Base-by-base conservation (phyloP, 1,140 invertebrate species). In the Venustaconcha ellipsiformis region DNA sequence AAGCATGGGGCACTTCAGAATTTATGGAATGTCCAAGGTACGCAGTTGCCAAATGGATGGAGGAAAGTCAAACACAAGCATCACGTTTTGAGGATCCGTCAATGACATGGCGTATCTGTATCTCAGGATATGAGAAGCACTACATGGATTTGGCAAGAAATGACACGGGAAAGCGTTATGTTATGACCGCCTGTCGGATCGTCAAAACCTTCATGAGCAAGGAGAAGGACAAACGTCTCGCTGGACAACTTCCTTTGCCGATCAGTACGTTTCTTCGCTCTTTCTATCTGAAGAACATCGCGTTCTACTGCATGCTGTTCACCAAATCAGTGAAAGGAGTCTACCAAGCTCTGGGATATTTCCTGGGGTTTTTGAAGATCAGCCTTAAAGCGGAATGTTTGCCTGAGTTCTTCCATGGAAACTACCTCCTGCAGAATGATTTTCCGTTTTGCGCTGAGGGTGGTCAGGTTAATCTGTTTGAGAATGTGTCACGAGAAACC, bases 211-310 rank as follows among this genome's bases (percentile, higher is more conserved):
- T 48, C 1, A 48, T 48, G 11, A 11, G 11, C 11, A 48, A 48
- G 37, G 37, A 48, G 11, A 6, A 48, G 11, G 37, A 48, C 6
- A 48, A 48, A 48, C 6, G 37, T 48, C 37, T 6, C 37, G 0
- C 37, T 48, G 5, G 6, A 0, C 11, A 18, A 5, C 58, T 8
- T n/a, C 66, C 73, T 8, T 66, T 67, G n/a, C 57, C 65, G 20
- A 69, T 74, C 14, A 37, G 17, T 15, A 69, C 66, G 3, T 30
- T 74, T 2, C 48, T 74, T 17, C 60, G 57, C 26, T 74, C 73
- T 13, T 74, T 68, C 26, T 60, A 74, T 69, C 14, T 74, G 66
- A 74, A 74, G 20, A 66, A 74, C 37, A 63, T 74, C 14, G 59
- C 72, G n/a, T 74, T 66, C n/a, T 66, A 66, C 65, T 66, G 65